phyloP scores from a whole-genome alignment of 2,888 invertebrate genomes.

The Matsumyia berberina region DNA sequence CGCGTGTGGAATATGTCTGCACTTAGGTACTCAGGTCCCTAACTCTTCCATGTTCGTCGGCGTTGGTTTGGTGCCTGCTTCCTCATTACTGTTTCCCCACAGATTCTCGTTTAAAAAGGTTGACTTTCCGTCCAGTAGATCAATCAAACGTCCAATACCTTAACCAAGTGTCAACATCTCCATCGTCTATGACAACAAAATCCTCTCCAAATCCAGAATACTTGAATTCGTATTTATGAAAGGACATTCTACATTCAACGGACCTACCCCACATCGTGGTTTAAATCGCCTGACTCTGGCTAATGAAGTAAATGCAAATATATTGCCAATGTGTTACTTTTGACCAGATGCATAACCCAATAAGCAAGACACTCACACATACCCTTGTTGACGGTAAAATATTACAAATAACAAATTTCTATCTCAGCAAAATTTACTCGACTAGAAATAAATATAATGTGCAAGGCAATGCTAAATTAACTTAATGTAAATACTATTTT shows the following conservation, averaged over 20 bases:
- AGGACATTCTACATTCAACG: neutral
- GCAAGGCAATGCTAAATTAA: constrained; percentile 56
- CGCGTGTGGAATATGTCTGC: too few relatives aligned
- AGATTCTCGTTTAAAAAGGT: too few relatives aligned
- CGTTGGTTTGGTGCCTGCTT: too few relatives aligned
- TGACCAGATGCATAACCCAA: constrained; percentile 41
- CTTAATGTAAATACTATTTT: constrained; percentile 64
- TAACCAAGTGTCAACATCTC: too few relatives aligned
- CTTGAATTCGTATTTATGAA: neutral
- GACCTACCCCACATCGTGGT: constrained; percentile 2
- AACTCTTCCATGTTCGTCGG: too few relatives aligned
- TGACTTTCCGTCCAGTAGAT: too few relatives aligned
- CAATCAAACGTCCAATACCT: too few relatives aligned
- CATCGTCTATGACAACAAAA: too few relatives aligned
- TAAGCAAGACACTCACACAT: constrained; percentile 17
- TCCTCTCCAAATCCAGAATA: neutral
- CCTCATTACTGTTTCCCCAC: too few relatives aligned
- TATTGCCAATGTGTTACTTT: constrained; percentile 38
- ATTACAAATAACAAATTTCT: constrained; percentile 52
- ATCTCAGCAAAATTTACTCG: constrained; percentile 53
- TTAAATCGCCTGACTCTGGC: constrained; percentile 19
- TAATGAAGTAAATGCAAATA: constrained; percentile 57
- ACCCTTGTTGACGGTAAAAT: constrained; percentile 27
- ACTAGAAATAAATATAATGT: constrained; percentile 43
- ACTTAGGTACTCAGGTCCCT: too few relatives aligned